phyloP scores from a whole-genome alignment of 2,113 vertebrate species.

The Myxocyprinus asiaticus region DNA sequence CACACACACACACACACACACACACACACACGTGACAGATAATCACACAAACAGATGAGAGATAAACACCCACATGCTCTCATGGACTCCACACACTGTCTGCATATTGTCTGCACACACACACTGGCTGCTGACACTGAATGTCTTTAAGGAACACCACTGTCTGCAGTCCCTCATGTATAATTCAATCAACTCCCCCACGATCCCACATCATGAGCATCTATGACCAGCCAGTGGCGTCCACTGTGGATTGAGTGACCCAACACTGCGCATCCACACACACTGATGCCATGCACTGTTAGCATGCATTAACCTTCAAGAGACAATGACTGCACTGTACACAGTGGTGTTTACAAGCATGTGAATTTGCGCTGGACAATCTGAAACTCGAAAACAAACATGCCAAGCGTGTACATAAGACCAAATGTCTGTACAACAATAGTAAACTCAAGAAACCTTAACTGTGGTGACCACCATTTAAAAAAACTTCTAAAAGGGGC shows the following conservation, averaged over 20 bases:
- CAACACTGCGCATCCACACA: slow-evolving; percentile 2
- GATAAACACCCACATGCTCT: background rate
- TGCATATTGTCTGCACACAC: too few relatives aligned
- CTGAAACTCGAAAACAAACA: background rate
- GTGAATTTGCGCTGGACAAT: background rate
- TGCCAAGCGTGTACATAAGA: background rate
- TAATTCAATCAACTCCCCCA: slow-evolving; percentile 46
- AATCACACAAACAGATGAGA: background rate
- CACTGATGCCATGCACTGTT: slow-evolving; percentile 1
- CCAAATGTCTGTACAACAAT: background rate
- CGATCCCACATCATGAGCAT: slow-evolving; percentile 36
- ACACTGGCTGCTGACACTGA: background rate
- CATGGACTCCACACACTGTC: too few relatives aligned
- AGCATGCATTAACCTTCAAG: slow-evolving; percentile 51
- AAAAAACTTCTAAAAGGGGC: too few relatives aligned
- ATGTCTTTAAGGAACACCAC: slow-evolving; percentile 13
- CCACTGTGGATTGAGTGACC: slow-evolving; percentile 34
- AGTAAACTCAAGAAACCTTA: background rate
- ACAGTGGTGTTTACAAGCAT: background rate
- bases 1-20: too few relatives aligned
- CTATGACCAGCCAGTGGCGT: background rate
- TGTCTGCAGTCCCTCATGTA: slow-evolving; percentile 30
- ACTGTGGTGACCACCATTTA: too few relatives aligned
- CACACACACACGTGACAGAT: background rate
- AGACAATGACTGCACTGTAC: slow-evolving; percentile 43